Percentiles rank a stretch among this genome's conserved stretches.
Conservation (phyloP, 1,140 invertebrate species). For the Calosoma granatense region DNA sequence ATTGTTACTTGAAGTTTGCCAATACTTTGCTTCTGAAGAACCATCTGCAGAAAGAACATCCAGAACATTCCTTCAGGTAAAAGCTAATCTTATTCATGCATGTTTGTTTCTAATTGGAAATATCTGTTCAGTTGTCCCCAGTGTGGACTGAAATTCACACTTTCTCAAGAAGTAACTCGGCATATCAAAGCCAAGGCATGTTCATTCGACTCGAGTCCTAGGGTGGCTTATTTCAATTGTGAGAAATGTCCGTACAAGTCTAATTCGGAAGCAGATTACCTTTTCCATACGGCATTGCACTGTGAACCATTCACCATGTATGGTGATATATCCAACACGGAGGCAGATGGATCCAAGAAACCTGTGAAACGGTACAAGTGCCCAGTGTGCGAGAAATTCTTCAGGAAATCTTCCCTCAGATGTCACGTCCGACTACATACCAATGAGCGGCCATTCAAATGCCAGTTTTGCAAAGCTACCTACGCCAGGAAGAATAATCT, state of each 20-base stretch:
- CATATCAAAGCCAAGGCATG: conserved; percentile 52
- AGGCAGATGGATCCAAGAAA: conserved; percentile 28
- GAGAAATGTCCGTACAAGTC: conserved; percentile 36
- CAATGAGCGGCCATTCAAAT: conserved; percentile 65
- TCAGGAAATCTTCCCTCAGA: conserved; percentile 54
- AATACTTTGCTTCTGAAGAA: conserved; percentile 49
- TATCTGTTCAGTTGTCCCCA: conserved; percentile 47
- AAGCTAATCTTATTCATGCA: neutral
- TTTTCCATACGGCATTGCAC: conserved; percentile 56
- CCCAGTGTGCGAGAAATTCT: conserved; percentile 54
- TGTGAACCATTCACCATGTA: conserved; percentile 28
- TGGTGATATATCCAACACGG: conserved; percentile 19
- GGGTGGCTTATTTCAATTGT: conserved; percentile 29
- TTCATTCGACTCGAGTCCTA: conserved; percentile 26
- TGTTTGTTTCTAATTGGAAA: conserved; percentile 9
- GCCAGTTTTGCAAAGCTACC: conserved; percentile 43
- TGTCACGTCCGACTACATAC: conserved; percentile 63
- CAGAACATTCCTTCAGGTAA: conserved; percentile 42
- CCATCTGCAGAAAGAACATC: conserved; percentile 55
- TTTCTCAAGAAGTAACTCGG: conserved; percentile 59
- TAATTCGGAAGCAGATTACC: conserved; percentile 44
- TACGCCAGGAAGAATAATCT: conserved; percentile 57
- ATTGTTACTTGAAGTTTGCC: conserved; percentile 43
- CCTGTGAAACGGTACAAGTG: conserved; percentile 42
- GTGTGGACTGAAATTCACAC: conserved; percentile 54